Percentiles rank a stretch among this genome's conserved stretches.
Conservation (phyloP, 2,113 vertebrate species). For the Psophia crepitans region DNA sequence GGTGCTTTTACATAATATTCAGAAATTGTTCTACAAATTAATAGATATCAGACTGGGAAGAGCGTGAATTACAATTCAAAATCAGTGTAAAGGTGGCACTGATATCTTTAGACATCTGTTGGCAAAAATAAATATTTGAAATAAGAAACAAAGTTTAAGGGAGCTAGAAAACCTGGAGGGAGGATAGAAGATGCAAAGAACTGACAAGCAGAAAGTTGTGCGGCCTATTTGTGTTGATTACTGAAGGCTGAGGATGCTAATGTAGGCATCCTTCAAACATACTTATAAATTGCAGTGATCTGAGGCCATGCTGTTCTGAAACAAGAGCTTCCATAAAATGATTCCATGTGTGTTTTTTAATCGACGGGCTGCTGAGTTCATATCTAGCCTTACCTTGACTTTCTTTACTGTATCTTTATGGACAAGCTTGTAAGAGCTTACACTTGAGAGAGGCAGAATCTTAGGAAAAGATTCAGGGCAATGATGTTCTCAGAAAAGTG, state of each 20-base stretch:
- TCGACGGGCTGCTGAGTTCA: not conserved
- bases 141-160: not conserved
- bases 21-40: not conserved
- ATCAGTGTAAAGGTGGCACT: not conserved
- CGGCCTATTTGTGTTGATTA: not conserved
- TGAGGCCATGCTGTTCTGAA: not conserved
- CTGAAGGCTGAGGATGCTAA: not conserved
- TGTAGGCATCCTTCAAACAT: not conserved
- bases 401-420: not conserved
- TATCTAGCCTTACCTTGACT: not conserved
- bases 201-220: not conserved
- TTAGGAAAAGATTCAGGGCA: not conserved
- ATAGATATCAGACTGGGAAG: not conserved
- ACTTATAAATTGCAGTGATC: not conserved
- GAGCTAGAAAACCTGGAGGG: not conserved
- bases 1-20: not conserved
- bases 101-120: not conserved
- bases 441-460: not conserved
- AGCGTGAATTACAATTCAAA: not conserved
- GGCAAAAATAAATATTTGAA: not conserved
- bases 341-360: not conserved
- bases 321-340: not conserved
- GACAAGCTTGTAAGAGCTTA: not conserved
- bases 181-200: not conserved
- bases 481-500: accelerated